Percentiles rank a stretch among this genome's conserved stretches.
Evolutionary conservation across 2,888 invertebrate species (phyloP).

Genomic region (Catocala nupta): DNA sequence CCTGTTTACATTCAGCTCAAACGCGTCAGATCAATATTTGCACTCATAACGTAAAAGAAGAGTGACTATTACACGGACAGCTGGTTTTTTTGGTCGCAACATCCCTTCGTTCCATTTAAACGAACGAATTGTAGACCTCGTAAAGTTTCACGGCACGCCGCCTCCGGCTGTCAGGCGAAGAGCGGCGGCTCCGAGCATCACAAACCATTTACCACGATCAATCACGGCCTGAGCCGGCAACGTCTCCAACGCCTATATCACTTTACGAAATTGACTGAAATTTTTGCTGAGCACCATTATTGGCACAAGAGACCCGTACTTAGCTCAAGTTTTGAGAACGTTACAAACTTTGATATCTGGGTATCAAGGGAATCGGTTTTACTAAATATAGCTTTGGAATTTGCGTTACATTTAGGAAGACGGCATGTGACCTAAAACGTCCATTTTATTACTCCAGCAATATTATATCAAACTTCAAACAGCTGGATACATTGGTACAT

Average conservation of each 20-base stretch:
- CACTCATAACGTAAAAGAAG: constrained; percentile 51
- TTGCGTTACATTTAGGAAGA: not conserved
- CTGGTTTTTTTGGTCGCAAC: constrained; percentile 50
- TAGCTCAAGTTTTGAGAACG: constrained; percentile 43
- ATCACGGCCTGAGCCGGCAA: constrained; percentile 66
- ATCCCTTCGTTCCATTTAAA: constrained; percentile 51
- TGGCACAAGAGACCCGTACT: constrained; percentile 48
- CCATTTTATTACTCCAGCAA: not conserved
- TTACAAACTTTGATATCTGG: constrained; percentile 40
- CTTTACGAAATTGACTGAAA: constrained; percentile 72
- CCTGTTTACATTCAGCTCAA: constrained; percentile 52
- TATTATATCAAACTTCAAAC: constrained; percentile 4
- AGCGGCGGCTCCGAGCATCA: constrained; percentile 58
- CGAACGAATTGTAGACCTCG: constrained; percentile 58
- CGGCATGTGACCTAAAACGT: too few species aligned
- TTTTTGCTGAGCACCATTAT: constrained; percentile 64
- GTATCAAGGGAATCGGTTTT: constrained; percentile 41
- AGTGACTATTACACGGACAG: constrained; percentile 50
- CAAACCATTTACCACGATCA: constrained; percentile 79
- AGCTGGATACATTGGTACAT: constrained; percentile 16
- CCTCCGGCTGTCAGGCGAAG: constrained; percentile 60
- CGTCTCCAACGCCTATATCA: constrained; percentile 69
- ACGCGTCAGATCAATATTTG: constrained; percentile 52
- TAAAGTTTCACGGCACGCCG: constrained; percentile 72
- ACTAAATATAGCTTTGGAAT: constrained; percentile 30